Base-by-base conservation (phyloP, 2,797 vertebrate species). In the Anguilla pacifica region DNA sequence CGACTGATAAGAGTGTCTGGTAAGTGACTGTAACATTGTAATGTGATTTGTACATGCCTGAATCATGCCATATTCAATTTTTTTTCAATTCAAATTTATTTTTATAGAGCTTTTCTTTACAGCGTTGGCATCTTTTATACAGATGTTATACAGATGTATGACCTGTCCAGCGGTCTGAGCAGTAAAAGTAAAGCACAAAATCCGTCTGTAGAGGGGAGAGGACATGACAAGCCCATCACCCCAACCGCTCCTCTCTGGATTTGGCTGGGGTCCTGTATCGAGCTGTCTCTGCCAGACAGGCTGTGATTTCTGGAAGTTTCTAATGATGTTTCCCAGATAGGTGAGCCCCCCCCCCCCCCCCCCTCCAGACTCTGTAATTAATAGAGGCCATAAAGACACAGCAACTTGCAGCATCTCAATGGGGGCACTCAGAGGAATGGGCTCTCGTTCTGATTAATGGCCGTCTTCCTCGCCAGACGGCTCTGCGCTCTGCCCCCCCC, bases 241-340 rank as follows among this genome's bases (percentile, higher is more conserved):
- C 39, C 43, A 6, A 79, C 15, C 43, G 35, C 74, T 31, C 74
- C 74, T 46, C 39, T 79, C 2, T 0, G 39, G 74, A 79, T 17
- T 79, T 39, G 35, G 74, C 74, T 7, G 4, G 28, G 22, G 19
- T 22, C 51, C 46, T 46, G 35, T 46, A 79, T 39, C 5, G 72
- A 43, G 39, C 6, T 43, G 39, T 6, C 39, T 82, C 5, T 82
- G 43, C 79, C 79, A 82, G 79, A 82, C 43, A 51, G 79, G 9
- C 43, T 82, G 9, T 79, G 74, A 79, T 51, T 82, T 49, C 79
- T 51, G 79, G 19, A 9, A 51, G 79, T 22, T 10, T 82, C 43
- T 82, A 82, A 82, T 82, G 79, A 82, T 82, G 19, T 82, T 82
- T 49, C 43, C 43, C 79, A 82, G 79, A 82, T 49, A 82, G 79